Evolutionary conservation across 2,113 vertebrate genomes (phyloP).

Genomic region (Cyprinodon variegatus): DNA sequence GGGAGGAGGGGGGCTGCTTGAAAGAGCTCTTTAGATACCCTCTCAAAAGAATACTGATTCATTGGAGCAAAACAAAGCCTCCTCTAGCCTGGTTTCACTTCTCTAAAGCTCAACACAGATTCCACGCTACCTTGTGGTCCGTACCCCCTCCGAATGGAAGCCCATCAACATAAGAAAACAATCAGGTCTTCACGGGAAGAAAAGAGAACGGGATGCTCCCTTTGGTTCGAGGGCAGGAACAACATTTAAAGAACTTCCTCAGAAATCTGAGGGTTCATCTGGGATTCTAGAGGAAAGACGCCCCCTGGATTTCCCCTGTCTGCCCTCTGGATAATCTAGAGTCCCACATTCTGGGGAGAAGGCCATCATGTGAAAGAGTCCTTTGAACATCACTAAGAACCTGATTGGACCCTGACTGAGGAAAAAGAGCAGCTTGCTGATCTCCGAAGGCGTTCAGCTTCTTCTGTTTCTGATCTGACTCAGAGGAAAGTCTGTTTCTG

Average conservation of each 20-base stretch:
- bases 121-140: slow-evolving; percentile 56
- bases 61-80: slow-evolving; percentile 77
- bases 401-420: not conserved
- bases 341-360: too few relatives aligned
- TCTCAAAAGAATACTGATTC: slow-evolving; percentile 78
- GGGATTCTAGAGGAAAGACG: slow-evolving; percentile 32
- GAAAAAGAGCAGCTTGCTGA: not conserved
- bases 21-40: slow-evolving; percentile 62
- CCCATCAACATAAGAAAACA: slow-evolving; percentile 74
- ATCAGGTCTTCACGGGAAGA: slow-evolving; percentile 61
- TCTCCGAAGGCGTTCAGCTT: not conserved
- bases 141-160: slow-evolving; percentile 62
- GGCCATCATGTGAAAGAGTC: too few relatives aligned
- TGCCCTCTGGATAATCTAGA: not conserved
- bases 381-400: too few relatives aligned
- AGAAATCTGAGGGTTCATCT: slow-evolving; percentile 50
- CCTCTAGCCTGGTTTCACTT: slow-evolving; percentile 73
- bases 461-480: not conserved
- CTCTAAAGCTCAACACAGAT: slow-evolving; percentile 72
- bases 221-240: slow-evolving; percentile 44
- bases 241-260: slow-evolving; percentile 71
- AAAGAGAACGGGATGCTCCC: slow-evolving; percentile 56
- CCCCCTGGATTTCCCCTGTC: not conserved
- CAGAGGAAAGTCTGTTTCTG: not conserved
- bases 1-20: slow-evolving; percentile 23